Evolutionary conservation across 2,797 vertebrate species (phyloP).

Genomic region (Tragopan temminckii): DNA sequence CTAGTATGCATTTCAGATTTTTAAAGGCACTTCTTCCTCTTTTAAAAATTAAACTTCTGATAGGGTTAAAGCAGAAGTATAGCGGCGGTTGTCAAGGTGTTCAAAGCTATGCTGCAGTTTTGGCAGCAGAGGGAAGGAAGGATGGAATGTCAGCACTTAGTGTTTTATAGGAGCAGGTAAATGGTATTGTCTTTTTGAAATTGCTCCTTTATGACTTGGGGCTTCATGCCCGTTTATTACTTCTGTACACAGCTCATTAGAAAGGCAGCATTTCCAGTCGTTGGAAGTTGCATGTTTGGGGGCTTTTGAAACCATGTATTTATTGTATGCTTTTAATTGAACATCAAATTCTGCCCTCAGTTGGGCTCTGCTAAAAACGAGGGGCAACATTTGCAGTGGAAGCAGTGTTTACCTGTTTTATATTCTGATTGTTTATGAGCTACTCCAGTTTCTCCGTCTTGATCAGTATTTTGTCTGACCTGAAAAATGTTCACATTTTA

Average conservation of each 20-base stretch:
- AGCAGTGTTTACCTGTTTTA: background rate
- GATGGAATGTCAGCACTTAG: background rate
- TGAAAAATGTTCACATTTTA: background rate
- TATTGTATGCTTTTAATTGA: background rate
- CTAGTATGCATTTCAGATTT: conserved; percentile 7
- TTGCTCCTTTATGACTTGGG: background rate
- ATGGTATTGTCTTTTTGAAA: conserved; percentile 5
- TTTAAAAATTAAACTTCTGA: background rate
- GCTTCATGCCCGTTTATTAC: conserved; percentile 7
- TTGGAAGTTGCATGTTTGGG: background rate
- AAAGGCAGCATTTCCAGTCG: background rate
- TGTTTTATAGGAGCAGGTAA: background rate
- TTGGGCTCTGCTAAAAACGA: background rate
- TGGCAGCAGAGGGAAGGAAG: background rate
- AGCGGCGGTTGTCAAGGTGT: background rate
- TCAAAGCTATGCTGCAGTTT: background rate
- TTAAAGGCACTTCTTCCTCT: conserved; percentile 21
- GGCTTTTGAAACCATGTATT: background rate
- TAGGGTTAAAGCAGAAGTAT: background rate
- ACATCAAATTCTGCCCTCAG: background rate
- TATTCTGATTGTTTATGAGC: background rate
- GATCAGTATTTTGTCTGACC: background rate
- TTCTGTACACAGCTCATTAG: background rate
- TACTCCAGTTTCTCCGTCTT: background rate
- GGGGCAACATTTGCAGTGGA: background rate